Evolutionary conservation across 2,888 invertebrate species (phyloP).

Genomic region (Rotaria magnacalcarata): DNA sequence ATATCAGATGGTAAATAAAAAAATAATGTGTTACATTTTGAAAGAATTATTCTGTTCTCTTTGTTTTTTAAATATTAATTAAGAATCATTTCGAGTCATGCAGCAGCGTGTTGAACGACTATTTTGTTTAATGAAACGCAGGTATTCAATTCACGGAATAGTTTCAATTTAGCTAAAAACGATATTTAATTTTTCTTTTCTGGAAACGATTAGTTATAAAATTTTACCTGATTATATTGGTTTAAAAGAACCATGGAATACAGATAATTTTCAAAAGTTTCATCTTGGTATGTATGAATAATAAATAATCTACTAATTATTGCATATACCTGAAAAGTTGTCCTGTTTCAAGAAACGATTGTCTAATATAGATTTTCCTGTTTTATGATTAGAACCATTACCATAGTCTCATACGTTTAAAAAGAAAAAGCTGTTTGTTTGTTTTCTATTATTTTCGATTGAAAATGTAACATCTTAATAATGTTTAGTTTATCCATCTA

Average conservation of each 20-base stretch:
- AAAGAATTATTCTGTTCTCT: background rate
- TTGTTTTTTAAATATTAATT: background rate
- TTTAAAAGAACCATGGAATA: conserved; percentile 17
- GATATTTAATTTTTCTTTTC: no score
- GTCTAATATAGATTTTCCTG: no score
- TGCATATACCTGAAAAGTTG: no score
- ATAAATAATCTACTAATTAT: background rate
- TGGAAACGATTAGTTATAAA: background rate
- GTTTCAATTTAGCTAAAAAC: background rate
- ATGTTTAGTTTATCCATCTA: no score
- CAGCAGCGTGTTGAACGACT: conserved; percentile 22
- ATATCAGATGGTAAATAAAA: background rate
- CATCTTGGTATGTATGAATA: background rate
- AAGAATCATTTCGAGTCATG: conserved; percentile 33
- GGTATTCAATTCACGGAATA: background rate
- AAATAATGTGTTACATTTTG: background rate
- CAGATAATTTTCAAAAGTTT: conserved; percentile 1
- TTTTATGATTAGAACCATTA: no score
- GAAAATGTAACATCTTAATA: no score
- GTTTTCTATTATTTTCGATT: no score
- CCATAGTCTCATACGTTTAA: no score
- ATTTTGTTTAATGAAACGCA: conserved; percentile 35
- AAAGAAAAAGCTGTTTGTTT: no score
- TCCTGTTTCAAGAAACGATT: no score
- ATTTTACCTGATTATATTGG: background rate